Conservation (phyloP, 1,140 invertebrate genomes). For the Caerostris darwini region DNA sequence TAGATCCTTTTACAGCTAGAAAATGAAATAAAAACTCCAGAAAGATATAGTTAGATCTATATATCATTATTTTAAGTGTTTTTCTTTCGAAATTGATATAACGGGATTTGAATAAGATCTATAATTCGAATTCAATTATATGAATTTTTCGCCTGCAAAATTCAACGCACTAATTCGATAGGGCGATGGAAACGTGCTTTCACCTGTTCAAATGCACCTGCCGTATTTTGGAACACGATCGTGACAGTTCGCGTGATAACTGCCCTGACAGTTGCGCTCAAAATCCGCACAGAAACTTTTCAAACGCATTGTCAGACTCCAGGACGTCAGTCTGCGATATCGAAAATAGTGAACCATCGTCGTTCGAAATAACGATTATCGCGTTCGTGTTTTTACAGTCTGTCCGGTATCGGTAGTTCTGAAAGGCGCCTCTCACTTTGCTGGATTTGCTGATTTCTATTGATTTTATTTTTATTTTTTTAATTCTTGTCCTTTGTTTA, state of each 20-base stretch:
- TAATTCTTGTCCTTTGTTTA: not conserved
- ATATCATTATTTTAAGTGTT: too few relatives aligned
- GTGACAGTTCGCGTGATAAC: not conserved
- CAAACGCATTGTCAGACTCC: not conserved
- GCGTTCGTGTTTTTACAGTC: not conserved
- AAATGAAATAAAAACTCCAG: too few relatives aligned
- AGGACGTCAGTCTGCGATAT: not conserved
- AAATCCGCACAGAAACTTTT: not conserved
- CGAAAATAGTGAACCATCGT: not conserved
- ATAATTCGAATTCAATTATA: not conserved
- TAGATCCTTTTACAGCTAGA: too few relatives aligned
- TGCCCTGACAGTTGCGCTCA: not conserved
- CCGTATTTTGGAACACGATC: not conserved
- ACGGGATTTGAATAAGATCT: too few relatives aligned
- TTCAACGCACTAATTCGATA: not conserved
- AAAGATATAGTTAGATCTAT: too few relatives aligned
- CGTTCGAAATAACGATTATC: not conserved
- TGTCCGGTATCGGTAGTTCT: not conserved
- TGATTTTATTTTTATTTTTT: not conserved
- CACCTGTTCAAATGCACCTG: constrained; percentile 37
- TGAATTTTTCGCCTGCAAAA: not conserved
- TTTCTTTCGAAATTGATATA: too few relatives aligned
- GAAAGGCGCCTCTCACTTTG: not conserved
- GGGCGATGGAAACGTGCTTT: not conserved
- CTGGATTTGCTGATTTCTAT: constrained; percentile 13